phyloP scores from a whole-genome alignment of 2,797 vertebrate genomes.

The Triplophysa yarkandensis region DNA sequence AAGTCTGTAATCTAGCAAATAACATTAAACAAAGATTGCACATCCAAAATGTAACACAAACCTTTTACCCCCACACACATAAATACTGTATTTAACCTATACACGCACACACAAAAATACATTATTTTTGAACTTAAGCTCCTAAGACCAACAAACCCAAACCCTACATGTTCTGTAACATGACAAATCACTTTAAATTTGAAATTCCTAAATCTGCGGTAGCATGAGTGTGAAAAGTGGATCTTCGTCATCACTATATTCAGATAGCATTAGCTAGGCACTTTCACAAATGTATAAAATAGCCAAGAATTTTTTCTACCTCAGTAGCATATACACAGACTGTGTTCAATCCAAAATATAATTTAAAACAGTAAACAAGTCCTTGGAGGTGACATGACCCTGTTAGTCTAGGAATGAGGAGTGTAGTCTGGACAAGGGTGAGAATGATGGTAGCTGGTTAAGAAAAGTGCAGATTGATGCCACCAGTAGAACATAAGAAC shows the following conservation, averaged over 20 bases:
- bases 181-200: neutral
- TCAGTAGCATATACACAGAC: neutral
- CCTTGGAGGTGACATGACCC: conserved; percentile 52
- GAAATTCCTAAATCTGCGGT: conserved; percentile 13
- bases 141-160: neutral
- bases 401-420: conserved; percentile 56
- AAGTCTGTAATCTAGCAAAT: neutral
- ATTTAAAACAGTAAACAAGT: conserved; percentile 16
- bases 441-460: conserved; percentile 91
- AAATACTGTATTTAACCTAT: conserved; percentile 6
- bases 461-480: conserved; percentile 90
- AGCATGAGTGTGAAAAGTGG: neutral
- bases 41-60: neutral
- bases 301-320: neutral
- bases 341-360: conserved; percentile 5
- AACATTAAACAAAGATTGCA: conserved; percentile 1
- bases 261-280: conserved; percentile 33
- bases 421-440: conserved; percentile 80
- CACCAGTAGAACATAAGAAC: conserved; percentile 98
- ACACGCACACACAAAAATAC: neutral
- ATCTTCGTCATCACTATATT: conserved; percentile 2
- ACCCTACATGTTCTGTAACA: neutral
- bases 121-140: neutral
- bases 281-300: conserved; percentile 39
- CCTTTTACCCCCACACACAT: neutral